Evolutionary conservation across 1,140 invertebrate genomes (phyloP), one percentile per base, ranked within the genome.

Genomic region (Anastatus disparis): DNA sequence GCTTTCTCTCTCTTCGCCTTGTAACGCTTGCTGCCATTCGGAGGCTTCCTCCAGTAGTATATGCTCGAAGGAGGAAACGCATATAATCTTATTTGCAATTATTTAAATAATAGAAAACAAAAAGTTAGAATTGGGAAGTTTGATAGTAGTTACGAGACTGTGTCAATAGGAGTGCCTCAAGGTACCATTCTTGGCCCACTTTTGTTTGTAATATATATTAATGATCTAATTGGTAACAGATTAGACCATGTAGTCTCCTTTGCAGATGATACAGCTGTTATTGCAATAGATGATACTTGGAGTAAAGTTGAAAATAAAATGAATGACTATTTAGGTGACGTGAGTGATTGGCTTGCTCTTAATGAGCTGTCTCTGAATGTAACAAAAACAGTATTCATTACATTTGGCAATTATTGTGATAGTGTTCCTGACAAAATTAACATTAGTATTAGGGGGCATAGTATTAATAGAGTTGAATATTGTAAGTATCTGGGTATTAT

Each of bases 81-180:
- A n/a, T 68, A 74, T 22, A 12, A 64, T 3, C 76, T 77, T 71
- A 73, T 82, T 53, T 52, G 67, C 22, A 35, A 10, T 35, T 35
- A 35, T 10, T 35, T 35, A 35, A 35, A 35, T 10, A 35, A 35
- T 35, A 35, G 31, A 35, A 35, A 35, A 35, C 31, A 35, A 35
- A 35, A 35, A 35, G 10, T 35, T 6, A 35, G 31, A 35, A 35
- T 35, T 35, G 31, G 31, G 4, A 4, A 4, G 10, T 6, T 6
- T 35, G 10, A 4, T 6, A 35, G 31, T 10, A 35, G 31, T 35
- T 35, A 6, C 10, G 4, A 35, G 4, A 35, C 31, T 6, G 10
- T 35, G 10, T 6, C 4, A 4, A 35, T 10, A 6, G 31, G 31
- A 35, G 31, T 35, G 10, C 31, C 31, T 10, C 31, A 35, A 10